Base-by-base conservation (phyloP, 1,140 invertebrate species). In the Pantala flavescens region DNA sequence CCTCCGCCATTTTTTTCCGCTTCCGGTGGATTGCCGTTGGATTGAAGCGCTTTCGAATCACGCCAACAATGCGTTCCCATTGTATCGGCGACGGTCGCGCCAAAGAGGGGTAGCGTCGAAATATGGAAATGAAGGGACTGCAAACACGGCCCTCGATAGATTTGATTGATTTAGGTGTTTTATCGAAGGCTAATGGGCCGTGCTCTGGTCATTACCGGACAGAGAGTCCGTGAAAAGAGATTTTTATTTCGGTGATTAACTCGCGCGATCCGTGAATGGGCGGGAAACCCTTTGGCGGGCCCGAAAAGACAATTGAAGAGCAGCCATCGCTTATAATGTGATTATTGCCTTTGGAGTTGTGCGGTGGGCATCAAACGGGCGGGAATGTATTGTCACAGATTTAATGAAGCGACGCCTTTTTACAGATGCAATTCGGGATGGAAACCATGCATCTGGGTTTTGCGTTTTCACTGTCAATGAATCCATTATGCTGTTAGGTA, bases 131-230 rank as follows among this genome's bases (percentile, higher is more conserved):
- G 49, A 63, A 21, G 49, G 16, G 49, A 19, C n/a, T 63, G 49
- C 49, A 63, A 16, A 21, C 49, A 63, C 49, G 12, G 49, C 5
- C 3, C 49, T 63, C 49, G 49, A 63, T 63, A 63, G 49, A 63
- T 21, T 63, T 63, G 49, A 63, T 63, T 63, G 49, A 63, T 63
- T 63, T 63, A 63, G 49, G 16, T 63, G 49, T 63, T 63, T 63
- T 63, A 63, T 63, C 49, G 49, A 63, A 3, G 49, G 49, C 49
- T 19, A 63, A 63, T 63, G 49, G 49, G 49, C 49, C 49, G 12
- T 63, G 49, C 14, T 63, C n/a, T 63, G 49, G 49, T 21, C 49
- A 63, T 63, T 63, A 63, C 49, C 28, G 28, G 28, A 5, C 28
- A 9, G 28, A 9, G 28, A 36, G 49, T 63, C 49, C 49, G 49